Evolutionary conservation across 2,113 vertebrate species (phyloP).

Genomic region (Myotis yumanensis): DNA sequence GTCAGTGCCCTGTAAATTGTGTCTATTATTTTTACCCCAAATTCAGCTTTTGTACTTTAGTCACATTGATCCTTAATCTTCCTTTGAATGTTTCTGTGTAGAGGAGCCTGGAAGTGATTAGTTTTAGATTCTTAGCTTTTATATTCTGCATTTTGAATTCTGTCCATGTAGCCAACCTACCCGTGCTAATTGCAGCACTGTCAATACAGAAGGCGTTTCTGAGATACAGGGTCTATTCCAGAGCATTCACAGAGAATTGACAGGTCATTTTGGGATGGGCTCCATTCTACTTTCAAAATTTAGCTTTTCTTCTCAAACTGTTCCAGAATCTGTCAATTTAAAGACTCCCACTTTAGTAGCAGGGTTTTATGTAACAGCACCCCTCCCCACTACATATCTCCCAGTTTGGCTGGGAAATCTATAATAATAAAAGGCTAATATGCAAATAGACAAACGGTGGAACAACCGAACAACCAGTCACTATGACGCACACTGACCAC

Average conservation of each 20-base stretch:
- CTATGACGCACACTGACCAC: too few species aligned
- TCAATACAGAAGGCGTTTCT: constrained; percentile 3
- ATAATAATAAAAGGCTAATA: too few species aligned
- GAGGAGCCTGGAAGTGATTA: constrained; percentile 57
- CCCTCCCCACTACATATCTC: too few species aligned
- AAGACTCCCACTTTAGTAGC: not conserved
- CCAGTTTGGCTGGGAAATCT: not conserved
- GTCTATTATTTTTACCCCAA: constrained; percentile 32
- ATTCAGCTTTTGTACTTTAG: constrained; percentile 46
- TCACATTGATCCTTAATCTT: constrained; percentile 63
- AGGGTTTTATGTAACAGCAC: not conserved
- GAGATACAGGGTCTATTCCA: constrained; percentile 2
- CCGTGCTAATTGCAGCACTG: constrained; percentile 14
- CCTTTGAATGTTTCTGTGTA: constrained; percentile 40
- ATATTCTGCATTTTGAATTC: constrained; percentile 58
- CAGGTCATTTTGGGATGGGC: not conserved
- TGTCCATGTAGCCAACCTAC: constrained; percentile 31
- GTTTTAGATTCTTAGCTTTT: constrained; percentile 67
- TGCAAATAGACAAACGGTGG: too few species aligned
- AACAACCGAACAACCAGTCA: too few species aligned
- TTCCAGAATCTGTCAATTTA: constrained; percentile 16
- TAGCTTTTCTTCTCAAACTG: not conserved
- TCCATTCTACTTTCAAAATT: constrained; percentile 37
- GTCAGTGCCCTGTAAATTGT: not conserved
- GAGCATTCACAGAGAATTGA: constrained; percentile 18